Evolutionary conservation across 2,113 vertebrate species (phyloP).

Genomic region (Thamnophis sirtalis): DNA sequence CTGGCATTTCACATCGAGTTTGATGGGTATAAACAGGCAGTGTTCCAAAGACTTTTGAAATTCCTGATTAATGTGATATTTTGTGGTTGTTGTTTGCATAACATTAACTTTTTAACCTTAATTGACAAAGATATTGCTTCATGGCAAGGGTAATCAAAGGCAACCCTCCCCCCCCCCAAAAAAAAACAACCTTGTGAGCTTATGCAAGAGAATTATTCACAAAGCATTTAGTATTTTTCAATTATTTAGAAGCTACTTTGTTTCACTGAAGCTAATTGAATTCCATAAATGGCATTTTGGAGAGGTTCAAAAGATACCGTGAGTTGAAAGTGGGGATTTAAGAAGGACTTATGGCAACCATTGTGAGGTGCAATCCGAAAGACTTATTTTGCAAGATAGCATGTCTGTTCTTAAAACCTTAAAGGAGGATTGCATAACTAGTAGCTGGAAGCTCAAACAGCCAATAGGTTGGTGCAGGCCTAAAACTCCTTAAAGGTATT

Average conservation of each 20-base stretch:
- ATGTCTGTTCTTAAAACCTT: not conserved
- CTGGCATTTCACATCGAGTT: conserved; percentile 44
- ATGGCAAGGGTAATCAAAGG: conserved; percentile 60
- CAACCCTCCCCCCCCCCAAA: conserved; percentile 20
- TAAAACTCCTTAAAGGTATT: not conserved
- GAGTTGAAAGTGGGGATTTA: conserved; percentile 27
- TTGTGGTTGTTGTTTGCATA: conserved; percentile 54
- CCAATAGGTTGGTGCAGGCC: not conserved
- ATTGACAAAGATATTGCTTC: conserved; percentile 55
- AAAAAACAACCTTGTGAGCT: conserved; percentile 52
- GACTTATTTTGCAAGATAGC: not conserved
- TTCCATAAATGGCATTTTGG: conserved; percentile 46
- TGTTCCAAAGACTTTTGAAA: conserved; percentile 53
- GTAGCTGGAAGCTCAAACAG: not conserved
- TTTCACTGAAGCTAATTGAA: conserved; percentile 46
- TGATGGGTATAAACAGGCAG: not conserved
- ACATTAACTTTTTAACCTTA: conserved; percentile 62
- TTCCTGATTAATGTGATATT: conserved; percentile 61
- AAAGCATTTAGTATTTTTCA: conserved; percentile 46
- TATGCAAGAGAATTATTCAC: conserved; percentile 52
- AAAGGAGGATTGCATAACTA: not conserved
- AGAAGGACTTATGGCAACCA: not conserved
- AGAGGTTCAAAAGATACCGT: conserved; percentile 3
- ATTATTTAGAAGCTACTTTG: conserved; percentile 59
- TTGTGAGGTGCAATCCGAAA: not conserved